Percentiles rank a stretch among this genome's conserved stretches.
Conservation (phyloP, 2,113 vertebrate species). For the Morone chrysops region DNA sequence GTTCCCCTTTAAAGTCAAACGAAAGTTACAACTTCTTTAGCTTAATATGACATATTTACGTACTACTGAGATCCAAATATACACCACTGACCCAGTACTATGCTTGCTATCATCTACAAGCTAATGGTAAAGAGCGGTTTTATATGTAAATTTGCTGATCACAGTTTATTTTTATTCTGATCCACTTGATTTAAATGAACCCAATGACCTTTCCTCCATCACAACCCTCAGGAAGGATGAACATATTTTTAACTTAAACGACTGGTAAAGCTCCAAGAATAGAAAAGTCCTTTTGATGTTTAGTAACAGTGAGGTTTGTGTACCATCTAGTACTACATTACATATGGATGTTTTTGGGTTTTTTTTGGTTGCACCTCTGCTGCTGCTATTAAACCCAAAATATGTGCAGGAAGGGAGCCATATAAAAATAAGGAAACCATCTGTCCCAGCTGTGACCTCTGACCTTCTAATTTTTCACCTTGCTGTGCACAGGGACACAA, state of each 20-base stretch:
- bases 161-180: no score
- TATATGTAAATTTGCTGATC: no score
- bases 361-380: neutral
- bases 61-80: no score
- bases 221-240: neutral
- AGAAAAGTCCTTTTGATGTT: neutral
- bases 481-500: neutral
- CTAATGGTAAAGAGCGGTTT: no score
- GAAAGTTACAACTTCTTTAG: no score
- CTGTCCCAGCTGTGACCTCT: constrained; percentile 19
- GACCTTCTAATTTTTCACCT: constrained; percentile 48
- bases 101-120: no score
- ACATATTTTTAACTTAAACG: neutral
- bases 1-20: no score
- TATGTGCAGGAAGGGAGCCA: neutral
- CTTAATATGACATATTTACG: no score
- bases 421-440: constrained; percentile 28
- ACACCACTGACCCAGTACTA: no score
- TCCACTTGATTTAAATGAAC: neutral
- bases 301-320: neutral
- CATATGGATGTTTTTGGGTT: no score
- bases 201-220: neutral
- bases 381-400: neutral
- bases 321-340: no score
- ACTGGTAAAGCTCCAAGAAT: neutral